Percentiles rank a stretch among this genome's conserved stretches.
phyloP scores from a whole-genome alignment of 2,113 vertebrate species.

The Miniopterus natalensis region DNA sequence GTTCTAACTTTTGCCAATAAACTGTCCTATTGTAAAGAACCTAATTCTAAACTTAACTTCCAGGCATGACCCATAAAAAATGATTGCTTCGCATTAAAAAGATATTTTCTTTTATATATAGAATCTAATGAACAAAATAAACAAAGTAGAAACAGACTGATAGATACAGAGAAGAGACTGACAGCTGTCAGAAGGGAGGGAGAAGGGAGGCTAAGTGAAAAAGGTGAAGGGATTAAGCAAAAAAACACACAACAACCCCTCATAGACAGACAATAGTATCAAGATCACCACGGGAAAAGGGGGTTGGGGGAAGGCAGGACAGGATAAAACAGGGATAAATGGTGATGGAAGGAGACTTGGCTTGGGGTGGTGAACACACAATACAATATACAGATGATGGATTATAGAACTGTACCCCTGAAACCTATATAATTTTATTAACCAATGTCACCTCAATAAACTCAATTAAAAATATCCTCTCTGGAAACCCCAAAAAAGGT shows the following conservation, averaged over 20 bases:
- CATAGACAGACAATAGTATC: no score
- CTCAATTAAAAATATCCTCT: slow-evolving; percentile 68
- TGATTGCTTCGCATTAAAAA: slow-evolving; percentile 72
- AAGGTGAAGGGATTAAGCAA: background rate
- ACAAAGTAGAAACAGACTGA: background rate
- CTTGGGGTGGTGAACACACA: background rate
- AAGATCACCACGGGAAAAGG: background rate
- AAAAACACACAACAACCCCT: background rate
- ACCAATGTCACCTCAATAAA: background rate
- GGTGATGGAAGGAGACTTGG: background rate
- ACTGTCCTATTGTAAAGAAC: slow-evolving; percentile 72
- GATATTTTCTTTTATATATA: slow-evolving; percentile 41
- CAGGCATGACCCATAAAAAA: slow-evolving; percentile 73
- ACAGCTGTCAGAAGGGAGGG: background rate
- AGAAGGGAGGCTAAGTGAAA: background rate
- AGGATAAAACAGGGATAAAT: background rate
- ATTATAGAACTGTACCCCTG: background rate
- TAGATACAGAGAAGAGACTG: background rate
- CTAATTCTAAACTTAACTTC: slow-evolving; percentile 74
- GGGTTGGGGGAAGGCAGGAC: background rate
- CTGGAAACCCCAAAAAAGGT: slow-evolving; percentile 74
- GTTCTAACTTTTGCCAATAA: slow-evolving; percentile 67
- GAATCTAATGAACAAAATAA: background rate
- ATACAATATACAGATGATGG: background rate
- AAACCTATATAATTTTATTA: background rate